phyloP scores from a whole-genome alignment of 2,888 invertebrate species.

The Acleris cristana region DNA sequence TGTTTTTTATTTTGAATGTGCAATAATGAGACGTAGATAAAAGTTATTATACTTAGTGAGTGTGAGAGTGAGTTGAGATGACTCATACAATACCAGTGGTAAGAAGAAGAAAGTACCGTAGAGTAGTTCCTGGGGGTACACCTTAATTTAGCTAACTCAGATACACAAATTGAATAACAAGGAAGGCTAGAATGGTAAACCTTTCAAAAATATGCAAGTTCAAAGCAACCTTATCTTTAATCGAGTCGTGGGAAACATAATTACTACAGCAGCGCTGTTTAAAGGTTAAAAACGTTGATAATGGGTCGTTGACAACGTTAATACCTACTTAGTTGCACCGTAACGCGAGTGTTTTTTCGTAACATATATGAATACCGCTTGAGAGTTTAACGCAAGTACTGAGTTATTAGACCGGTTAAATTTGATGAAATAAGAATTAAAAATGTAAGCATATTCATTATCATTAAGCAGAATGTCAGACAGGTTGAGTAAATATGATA shows the following conservation, averaged over 20 bases:
- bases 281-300: conserved; percentile 10
- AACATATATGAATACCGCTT: not conserved
- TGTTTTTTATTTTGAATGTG: too few species aligned
- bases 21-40: too few species aligned
- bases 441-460: not conserved
- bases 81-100: too few species aligned
- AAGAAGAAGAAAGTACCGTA: too few species aligned
- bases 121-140: too few species aligned
- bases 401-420: conserved; percentile 21
- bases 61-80: too few species aligned
- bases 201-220: conserved; percentile 20
- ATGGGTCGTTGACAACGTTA: conserved; percentile 5
- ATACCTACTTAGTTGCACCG: not conserved
- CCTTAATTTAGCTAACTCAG: not conserved
- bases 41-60: too few species aligned
- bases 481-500: too few species aligned
- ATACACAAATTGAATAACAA: not conserved
- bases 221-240: conserved; percentile 22
- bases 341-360: not conserved
- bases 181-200: not conserved
- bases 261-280: conserved; percentile 3
- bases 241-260: conserved; percentile 35
- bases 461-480: too few species aligned
- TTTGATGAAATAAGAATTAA: conserved; percentile 18
- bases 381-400: not conserved